Conservation (phyloP, 2,113 vertebrate species). For the Melospiza georgiana region DNA sequence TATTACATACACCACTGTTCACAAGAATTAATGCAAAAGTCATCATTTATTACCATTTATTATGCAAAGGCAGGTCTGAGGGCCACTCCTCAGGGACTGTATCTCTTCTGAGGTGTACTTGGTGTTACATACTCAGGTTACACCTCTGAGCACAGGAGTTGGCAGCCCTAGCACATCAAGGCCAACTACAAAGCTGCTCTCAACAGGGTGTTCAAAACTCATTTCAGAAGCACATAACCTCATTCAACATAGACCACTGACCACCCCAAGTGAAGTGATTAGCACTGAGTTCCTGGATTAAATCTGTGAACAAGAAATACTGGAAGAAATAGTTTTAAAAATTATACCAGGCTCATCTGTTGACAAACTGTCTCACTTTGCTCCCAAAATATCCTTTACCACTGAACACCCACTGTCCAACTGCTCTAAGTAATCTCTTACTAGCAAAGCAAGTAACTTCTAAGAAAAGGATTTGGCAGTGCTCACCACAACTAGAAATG, state of each 20-base stretch:
- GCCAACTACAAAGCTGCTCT: neutral
- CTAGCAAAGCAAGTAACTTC: neutral
- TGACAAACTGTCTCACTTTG: neutral
- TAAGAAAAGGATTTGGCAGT: neutral
- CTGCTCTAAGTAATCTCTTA: neutral
- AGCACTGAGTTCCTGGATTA: neutral
- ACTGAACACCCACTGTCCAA: neutral
- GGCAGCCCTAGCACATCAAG: neutral
- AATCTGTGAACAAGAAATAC: neutral
- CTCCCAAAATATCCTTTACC: neutral
- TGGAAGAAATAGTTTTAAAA: neutral
- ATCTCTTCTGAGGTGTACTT: neutral
- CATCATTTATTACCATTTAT: neutral
- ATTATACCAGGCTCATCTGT: neutral
- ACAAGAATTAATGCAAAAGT: rapidly evolving
- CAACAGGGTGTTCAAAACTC: too few relatives aligned
- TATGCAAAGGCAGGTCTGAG: neutral
- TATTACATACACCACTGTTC: neutral
- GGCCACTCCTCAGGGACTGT: rapidly evolving
- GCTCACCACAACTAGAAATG: rapidly evolving
- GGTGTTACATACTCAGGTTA: neutral
- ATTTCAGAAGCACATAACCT: neutral
- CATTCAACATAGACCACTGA: neutral
- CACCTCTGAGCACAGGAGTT: neutral
- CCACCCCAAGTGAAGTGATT: neutral